Percentiles rank a stretch among this genome's conserved stretches.
Evolutionary conservation across 1,140 invertebrate genomes (phyloP).

Genomic region (Brachionus sp.): DNA sequence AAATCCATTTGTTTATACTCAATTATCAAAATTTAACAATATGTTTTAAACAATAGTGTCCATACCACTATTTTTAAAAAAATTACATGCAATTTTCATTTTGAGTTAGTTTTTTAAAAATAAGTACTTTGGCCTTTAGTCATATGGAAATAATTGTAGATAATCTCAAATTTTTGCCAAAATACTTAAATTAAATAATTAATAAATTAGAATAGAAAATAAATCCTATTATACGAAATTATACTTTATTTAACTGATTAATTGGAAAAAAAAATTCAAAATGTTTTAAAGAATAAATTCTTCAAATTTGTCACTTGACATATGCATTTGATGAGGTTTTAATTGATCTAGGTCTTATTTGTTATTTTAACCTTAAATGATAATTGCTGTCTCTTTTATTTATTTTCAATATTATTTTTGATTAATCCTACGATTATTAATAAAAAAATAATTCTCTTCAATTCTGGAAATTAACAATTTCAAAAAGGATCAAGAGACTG

Average conservation of each 20-base stretch:
- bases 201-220: background rate
- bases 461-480: background rate
- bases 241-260: too few relatives aligned
- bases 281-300: background rate
- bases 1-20: background rate
- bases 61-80: background rate
- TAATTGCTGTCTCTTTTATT: background rate
- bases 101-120: background rate
- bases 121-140: background rate
- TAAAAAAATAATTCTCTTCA: background rate
- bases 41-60: background rate
- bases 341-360: background rate
- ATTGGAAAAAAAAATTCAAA: background rate
- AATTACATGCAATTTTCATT: background rate
- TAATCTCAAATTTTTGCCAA: too few relatives aligned
- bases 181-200: background rate
- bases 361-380: background rate
- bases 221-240: too few relatives aligned
- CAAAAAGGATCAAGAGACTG: background rate
- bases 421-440: background rate
- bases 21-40: background rate
- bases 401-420: background rate
- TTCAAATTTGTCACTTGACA: background rate
- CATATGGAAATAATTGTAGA: background rate
- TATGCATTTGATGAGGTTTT: background rate